These are phyloP conservation scores for Apeira syringaria DNA, from an alignment of 2,888 invertebrate species.

Conservation along the genomic window DNA sequence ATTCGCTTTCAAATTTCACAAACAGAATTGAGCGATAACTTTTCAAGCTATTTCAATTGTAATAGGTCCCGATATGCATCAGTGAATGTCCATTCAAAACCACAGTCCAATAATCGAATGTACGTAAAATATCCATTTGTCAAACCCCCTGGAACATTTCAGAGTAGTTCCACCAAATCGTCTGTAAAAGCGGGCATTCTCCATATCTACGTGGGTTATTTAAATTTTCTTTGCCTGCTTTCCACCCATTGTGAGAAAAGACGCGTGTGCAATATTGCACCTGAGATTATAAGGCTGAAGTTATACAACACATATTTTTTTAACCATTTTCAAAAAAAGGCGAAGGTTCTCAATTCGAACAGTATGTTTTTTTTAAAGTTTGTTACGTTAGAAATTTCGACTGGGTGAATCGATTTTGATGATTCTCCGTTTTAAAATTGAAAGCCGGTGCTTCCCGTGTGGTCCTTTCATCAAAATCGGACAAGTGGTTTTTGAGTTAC, in stretches of 20 bases:
- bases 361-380: too few relatives aligned
- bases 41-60: too few relatives aligned
- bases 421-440: too few relatives aligned
- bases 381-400: too few relatives aligned
- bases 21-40: too few relatives aligned
- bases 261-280: slow-evolving; percentile 57
- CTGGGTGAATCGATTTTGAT: too few relatives aligned
- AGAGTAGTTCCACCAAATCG: slow-evolving; percentile 3
- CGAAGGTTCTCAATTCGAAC: too few relatives aligned
- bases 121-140: slow-evolving; percentile 10
- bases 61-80: not conserved
- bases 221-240: slow-evolving; percentile 9
- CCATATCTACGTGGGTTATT: slow-evolving; percentile 11
- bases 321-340: too few relatives aligned
- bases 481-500: too few relatives aligned
- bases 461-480: too few relatives aligned
- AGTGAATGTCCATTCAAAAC: slow-evolving; percentile 5
- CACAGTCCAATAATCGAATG: slow-evolving; percentile 4
- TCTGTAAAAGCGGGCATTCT: slow-evolving; percentile 21
- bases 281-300: slow-evolving; percentile 40
- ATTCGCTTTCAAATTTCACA: too few relatives aligned
- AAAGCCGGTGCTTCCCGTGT: too few relatives aligned
- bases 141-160: not conserved
- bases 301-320: not conserved
- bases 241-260: slow-evolving; percentile 29